phyloP scores from a whole-genome alignment of 2,113 vertebrate genomes.

The Archilochus colubris region DNA sequence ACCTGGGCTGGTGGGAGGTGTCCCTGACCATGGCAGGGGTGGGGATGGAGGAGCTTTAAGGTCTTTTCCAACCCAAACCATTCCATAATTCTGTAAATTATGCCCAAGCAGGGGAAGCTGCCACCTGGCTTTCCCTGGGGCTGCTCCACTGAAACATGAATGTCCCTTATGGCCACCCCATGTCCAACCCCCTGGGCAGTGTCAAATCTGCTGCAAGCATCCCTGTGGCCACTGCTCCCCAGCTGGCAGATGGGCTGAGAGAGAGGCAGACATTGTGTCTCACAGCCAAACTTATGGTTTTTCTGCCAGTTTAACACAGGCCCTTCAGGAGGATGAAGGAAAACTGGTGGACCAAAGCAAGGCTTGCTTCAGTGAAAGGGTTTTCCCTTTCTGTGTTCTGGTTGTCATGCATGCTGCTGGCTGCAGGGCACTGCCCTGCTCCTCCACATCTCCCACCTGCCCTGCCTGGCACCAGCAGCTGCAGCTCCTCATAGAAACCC shows the following conservation, averaged over 20 bases:
- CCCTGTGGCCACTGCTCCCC: background rate
- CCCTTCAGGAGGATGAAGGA: background rate
- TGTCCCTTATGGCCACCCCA: background rate
- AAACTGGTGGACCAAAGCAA: background rate
- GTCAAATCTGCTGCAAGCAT: background rate
- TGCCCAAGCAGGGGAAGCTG: background rate
- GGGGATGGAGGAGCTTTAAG: too few species aligned
- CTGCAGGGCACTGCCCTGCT: background rate
- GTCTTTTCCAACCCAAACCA: too few species aligned
- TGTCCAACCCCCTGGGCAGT: accelerated
- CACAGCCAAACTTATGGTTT: background rate
- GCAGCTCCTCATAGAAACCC: background rate
- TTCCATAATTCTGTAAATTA: background rate
- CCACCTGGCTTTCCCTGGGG: too few species aligned
- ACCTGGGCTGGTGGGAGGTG: too few species aligned
- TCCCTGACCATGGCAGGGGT: too few species aligned
- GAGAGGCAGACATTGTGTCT: background rate
- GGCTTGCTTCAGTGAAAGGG: background rate
- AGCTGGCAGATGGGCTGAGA: background rate
- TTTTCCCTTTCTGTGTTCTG: background rate
- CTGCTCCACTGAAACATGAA: background rate
- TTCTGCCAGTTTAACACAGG: background rate
- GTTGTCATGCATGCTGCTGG: accelerated
- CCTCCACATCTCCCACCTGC: background rate
- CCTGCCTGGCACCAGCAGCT: accelerated